phyloP scores from a whole-genome alignment of 1,140 invertebrate genomes.

The Leptopilina boulardi region DNA sequence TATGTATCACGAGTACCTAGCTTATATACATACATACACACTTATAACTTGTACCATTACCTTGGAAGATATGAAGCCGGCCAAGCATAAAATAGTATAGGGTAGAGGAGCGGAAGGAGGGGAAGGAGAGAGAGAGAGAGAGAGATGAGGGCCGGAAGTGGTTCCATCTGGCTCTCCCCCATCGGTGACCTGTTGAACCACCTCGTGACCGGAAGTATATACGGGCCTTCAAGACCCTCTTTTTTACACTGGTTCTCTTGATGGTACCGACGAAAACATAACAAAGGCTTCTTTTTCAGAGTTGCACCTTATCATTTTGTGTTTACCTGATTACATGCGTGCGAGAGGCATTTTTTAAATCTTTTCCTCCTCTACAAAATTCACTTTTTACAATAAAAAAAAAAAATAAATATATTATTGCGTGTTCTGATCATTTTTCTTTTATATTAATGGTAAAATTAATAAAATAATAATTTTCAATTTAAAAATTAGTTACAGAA shows the following conservation, averaged over 20 bases:
- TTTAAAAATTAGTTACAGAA: too few relatives aligned
- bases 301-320: conserved; percentile 64
- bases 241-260: conserved; percentile 47
- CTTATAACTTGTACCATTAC: conserved; percentile 43
- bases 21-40: neutral
- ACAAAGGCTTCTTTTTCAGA: conserved; percentile 70
- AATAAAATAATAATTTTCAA: too few relatives aligned
- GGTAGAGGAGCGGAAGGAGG: conserved; percentile 50
- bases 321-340: conserved; percentile 60
- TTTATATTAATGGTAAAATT: too few relatives aligned
- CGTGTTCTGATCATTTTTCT: too few relatives aligned
- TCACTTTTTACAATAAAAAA: too few relatives aligned
- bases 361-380: too few relatives aligned
- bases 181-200: conserved; percentile 76
- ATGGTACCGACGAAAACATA: conserved; percentile 55
- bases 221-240: conserved; percentile 59
- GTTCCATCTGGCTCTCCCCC: conserved; percentile 75
- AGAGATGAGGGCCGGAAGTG: conserved; percentile 68
- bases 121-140: conserved; percentile 42
- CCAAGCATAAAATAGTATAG: conserved; percentile 56
- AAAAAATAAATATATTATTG: too few relatives aligned
- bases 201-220: conserved; percentile 76
- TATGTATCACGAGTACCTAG: neutral
- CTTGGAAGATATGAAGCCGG: conserved; percentile 50
- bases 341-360: too few relatives aligned